phyloP scores from a whole-genome alignment of 2,888 invertebrate genomes.

The Hypsopygia costalis region DNA sequence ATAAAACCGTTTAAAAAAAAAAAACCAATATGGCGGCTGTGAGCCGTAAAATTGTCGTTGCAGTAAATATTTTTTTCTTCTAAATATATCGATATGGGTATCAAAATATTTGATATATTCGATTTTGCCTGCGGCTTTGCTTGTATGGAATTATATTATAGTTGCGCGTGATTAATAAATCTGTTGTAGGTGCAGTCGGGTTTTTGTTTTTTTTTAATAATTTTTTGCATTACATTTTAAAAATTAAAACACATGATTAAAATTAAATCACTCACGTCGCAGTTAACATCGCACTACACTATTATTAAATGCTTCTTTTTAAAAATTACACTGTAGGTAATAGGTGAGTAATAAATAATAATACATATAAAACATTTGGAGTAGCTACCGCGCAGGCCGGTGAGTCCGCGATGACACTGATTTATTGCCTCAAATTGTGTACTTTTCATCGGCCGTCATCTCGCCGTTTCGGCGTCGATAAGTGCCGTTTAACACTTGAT shows the following conservation, averaged over 20 bases:
- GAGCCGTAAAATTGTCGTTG: too few species aligned
- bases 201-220: too few species aligned
- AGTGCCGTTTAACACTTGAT: constrained; percentile 79
- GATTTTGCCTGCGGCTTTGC: too few species aligned
- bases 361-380: constrained; percentile 48
- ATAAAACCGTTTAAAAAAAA: too few species aligned
- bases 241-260: neutral
- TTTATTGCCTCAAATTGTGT: constrained; percentile 77
- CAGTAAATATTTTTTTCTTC: too few species aligned
- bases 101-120: too few species aligned
- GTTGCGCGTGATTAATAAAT: too few species aligned
- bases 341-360: constrained; percentile 59
- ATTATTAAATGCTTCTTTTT: constrained; percentile 53
- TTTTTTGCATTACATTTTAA: too few species aligned
- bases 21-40: too few species aligned
- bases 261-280: neutral
- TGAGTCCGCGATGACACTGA: constrained; percentile 49
- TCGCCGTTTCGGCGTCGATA: constrained; percentile 72
- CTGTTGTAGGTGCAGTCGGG: too few species aligned
- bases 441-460: constrained; percentile 72
- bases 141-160: too few species aligned
- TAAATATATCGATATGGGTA: too few species aligned
- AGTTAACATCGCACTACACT: constrained; percentile 31
- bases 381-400: constrained; percentile 50
- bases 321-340: constrained; percentile 46